These are phyloP conservation scores for Acrocephalus arundinaceus DNA, from an alignment of 2,113 vertebrate genomes.

Conservation along the genomic window DNA sequence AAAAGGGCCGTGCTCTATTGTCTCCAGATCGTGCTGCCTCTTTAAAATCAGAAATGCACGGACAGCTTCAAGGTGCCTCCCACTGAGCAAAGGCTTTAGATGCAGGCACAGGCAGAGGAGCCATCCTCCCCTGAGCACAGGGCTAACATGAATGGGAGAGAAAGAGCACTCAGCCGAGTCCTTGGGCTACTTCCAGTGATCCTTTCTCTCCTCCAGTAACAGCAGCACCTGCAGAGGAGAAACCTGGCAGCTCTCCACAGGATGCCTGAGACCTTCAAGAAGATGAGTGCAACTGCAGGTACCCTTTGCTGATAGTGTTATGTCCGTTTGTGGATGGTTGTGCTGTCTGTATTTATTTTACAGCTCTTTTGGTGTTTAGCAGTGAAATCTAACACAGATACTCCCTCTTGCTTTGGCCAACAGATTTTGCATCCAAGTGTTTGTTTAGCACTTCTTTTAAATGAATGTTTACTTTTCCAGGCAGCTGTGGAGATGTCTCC, in stretches of 20 bases:
- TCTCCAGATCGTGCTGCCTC: constrained; percentile 34
- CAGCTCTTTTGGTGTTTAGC: neutral
- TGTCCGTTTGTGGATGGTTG: neutral
- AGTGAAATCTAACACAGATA: neutral
- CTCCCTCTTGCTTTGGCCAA: neutral
- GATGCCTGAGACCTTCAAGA: neutral
- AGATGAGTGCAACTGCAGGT: constrained; percentile 31
- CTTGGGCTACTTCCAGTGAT: neutral
- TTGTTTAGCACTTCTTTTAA: neutral
- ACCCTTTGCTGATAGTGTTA: neutral
- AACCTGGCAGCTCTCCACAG: neutral
- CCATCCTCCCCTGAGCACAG: constrained; percentile 25
- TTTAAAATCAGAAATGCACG: constrained; percentile 69
- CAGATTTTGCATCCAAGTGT: neutral
- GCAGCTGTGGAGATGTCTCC: neutral
- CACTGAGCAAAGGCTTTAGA: constrained; percentile 59
- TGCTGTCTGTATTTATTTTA: neutral
- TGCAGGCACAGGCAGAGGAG: constrained; percentile 19
- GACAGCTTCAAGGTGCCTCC: constrained; percentile 65
- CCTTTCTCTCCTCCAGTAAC: neutral
- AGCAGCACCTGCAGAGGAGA: neutral
- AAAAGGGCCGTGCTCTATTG: neutral
- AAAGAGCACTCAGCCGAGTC: neutral
- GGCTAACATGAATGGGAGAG: neutral
- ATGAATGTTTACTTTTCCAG: neutral